These are phyloP conservation scores for Chironex yamaguchii DNA, from an alignment of 30 jellyfish, hydroid and myxozoan genomes.

Conservation along the genomic window DNA sequence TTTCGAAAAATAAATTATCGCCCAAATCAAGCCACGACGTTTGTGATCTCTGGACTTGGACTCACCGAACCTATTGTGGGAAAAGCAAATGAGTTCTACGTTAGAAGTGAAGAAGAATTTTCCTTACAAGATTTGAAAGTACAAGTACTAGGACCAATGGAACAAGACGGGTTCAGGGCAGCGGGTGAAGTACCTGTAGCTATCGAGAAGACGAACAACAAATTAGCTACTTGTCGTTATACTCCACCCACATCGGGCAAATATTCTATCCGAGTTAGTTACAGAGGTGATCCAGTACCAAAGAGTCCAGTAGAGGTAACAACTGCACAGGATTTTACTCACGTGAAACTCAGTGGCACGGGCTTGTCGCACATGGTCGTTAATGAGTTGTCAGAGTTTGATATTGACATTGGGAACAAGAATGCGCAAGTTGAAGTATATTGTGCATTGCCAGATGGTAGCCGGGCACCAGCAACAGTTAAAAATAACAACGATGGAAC, in stretches of 20 bases:
- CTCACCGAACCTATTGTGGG: conserved; percentile 87
- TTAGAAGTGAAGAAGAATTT: conserved; percentile 81
- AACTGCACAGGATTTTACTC: conserved; percentile 84
- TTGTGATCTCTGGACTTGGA: conserved; percentile 91
- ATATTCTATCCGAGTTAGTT: conserved; percentile 67
- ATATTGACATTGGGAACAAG: conserved; percentile 83
- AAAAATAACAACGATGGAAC: conserved; percentile 76
- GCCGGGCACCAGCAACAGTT: conserved; percentile 66
- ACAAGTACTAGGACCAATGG: conserved; percentile 71
- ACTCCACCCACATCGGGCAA: conserved; percentile 81
- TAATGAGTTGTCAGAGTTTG: conserved; percentile 74
- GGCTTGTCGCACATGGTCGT: conserved; percentile 68
- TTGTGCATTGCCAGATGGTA: conserved; percentile 80
- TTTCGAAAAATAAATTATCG: conserved; percentile 56
- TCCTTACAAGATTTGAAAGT: conserved; percentile 62
- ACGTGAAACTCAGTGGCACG: conserved; percentile 73
- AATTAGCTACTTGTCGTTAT: conserved; percentile 78
- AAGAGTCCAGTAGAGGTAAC: conserved; percentile 83
- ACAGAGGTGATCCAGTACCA: conserved; percentile 87
- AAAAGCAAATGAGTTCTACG: conserved; percentile 79
- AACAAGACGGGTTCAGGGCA: conserved; percentile 72
- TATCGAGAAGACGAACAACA: conserved; percentile 63
- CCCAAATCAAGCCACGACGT: neutral
- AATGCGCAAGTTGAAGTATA: conserved; percentile 79
- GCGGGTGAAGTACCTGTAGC: conserved; percentile 65